Percentiles rank a stretch among this genome's conserved stretches.
Evolutionary conservation across 2,113 vertebrate species (phyloP).

Genomic region (Stegostoma tigrinum): DNA sequence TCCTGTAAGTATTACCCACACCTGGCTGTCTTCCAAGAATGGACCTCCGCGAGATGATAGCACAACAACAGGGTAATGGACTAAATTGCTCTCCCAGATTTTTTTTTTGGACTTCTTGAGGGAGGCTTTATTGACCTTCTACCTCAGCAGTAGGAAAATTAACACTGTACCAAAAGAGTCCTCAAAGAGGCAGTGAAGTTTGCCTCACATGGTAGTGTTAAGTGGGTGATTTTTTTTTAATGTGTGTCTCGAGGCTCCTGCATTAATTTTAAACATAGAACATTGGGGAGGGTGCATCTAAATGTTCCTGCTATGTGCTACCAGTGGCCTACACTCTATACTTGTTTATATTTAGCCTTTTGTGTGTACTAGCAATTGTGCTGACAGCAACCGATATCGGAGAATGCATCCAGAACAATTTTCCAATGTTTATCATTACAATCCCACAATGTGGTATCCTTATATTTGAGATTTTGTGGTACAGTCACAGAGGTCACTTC

Average conservation of each 20-base stretch:
- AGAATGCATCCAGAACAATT: neutral
- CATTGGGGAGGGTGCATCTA: neutral
- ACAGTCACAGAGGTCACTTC: neutral
- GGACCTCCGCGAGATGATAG: neutral
- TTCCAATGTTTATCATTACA: neutral
- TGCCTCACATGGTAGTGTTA: neutral
- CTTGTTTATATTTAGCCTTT: neutral
- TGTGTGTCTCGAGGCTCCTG: neutral
- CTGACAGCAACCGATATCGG: neutral
- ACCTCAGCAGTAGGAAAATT: too few relatives aligned
- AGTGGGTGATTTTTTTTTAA: neutral
- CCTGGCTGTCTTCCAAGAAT: neutral
- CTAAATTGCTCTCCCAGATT: neutral
- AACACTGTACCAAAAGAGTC: neutral
- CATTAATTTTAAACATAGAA: neutral
- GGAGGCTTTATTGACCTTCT: neutral
- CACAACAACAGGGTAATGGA: neutral
- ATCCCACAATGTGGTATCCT: neutral
- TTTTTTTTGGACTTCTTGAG: neutral
- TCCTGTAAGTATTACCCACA: neutral
- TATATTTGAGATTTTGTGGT: neutral
- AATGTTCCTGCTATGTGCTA: neutral
- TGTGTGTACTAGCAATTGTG: neutral
- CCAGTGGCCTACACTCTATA: neutral
- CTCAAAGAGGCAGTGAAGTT: neutral